Evolutionary conservation across 2,888 invertebrate species (phyloP).

Genomic region (Thymelicus acteon): DNA sequence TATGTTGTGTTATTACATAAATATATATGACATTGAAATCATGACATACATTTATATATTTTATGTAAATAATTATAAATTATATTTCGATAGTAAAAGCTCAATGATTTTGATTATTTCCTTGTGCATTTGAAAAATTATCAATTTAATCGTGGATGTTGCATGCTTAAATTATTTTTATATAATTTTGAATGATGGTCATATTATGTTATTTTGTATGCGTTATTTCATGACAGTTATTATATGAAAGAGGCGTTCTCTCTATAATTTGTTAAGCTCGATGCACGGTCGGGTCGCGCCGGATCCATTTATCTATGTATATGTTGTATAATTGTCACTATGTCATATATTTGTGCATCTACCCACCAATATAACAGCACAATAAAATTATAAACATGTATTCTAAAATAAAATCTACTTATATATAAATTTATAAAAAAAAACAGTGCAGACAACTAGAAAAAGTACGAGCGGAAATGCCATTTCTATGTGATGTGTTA

Average conservation of each 20-base stretch:
- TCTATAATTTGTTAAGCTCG: conserved; percentile 9
- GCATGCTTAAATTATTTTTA: conserved; percentile 27
- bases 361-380: no score
- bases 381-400: no score
- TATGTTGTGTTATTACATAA: background rate
- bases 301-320: background rate
- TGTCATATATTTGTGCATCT: no score
- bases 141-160: conserved; percentile 2
- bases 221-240: conserved; percentile 27
- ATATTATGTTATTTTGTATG: conserved; percentile 15
- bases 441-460: no score
- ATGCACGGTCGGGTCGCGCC: background rate
- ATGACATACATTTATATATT: conserved; percentile 20
- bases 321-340: no score
- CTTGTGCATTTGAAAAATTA: conserved; percentile 33
- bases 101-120: conserved; percentile 44
- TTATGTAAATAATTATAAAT: conserved; percentile 44
- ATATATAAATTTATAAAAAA: no score
- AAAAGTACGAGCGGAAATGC: no score
- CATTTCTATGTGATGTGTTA: no score
- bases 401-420: no score
- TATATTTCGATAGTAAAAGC: conserved; percentile 40
- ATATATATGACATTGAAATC: conserved; percentile 14
- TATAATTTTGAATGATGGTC: conserved; percentile 16
- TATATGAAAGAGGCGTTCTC: background rate